These are phyloP conservation scores for Gerosis bhagava DNA, from an alignment of 2,888 invertebrate species.

Conservation along the genomic window DNA sequence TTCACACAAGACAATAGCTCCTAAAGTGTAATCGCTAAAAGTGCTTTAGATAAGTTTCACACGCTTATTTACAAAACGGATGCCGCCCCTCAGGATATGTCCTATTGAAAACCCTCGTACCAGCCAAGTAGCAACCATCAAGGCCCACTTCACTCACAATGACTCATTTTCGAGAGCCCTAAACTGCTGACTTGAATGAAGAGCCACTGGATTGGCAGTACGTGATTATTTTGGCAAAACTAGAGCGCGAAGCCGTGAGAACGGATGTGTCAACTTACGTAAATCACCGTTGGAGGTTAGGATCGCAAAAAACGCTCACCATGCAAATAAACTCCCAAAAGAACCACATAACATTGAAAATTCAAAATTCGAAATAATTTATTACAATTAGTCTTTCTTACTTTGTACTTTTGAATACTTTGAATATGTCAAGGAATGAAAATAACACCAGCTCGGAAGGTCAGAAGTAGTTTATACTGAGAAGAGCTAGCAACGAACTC, in stretches of 20 bases:
- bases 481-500: too few relatives aligned
- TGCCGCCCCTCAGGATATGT: conserved; percentile 51
- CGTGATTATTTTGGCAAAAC: conserved; percentile 63
- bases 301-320: conserved; percentile 14
- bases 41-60: conserved; percentile 45
- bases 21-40: not conserved
- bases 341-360: too few relatives aligned
- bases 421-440: too few relatives aligned
- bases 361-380: too few relatives aligned
- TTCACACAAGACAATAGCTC: not conserved
- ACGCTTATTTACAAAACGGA: conserved; percentile 51
- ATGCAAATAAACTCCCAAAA: conserved; percentile 12
- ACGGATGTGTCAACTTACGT: conserved; percentile 51
- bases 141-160: conserved; percentile 32
- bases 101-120: conserved; percentile 38
- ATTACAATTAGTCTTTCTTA: too few relatives aligned
- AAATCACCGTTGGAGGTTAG: conserved; percentile 21
- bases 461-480: too few relatives aligned
- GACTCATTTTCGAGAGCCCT: conserved; percentile 28
- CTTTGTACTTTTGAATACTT: too few relatives aligned
- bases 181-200: conserved; percentile 47
- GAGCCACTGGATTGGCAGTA: conserved; percentile 46
- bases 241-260: conserved; percentile 53
- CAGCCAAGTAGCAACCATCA: conserved; percentile 35
- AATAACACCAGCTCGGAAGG: too few relatives aligned